Evolutionary conservation across 2,113 vertebrate genomes (phyloP), one percentile per base, ranked within the genome.

Genomic region (Dascyllus trimaculatus): DNA sequence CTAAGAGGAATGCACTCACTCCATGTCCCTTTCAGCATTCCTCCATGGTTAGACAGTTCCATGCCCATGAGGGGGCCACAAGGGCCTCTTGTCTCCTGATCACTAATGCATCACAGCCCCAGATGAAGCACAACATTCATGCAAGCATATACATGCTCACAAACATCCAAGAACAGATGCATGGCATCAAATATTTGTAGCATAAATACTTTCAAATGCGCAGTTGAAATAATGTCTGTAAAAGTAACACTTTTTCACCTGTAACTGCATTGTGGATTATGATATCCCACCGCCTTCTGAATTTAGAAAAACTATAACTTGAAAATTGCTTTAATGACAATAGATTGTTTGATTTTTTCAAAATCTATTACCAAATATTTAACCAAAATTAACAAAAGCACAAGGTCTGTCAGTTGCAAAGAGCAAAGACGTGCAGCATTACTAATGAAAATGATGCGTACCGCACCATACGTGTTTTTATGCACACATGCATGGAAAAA

Each of bases 51-150:
- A 89, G 88, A 83, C 79, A 85, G 85, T 80, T 84, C 73, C 67
- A 14, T 91, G 88, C 75, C 83, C 86, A 68, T 74, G 83, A 88
- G 86, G 87, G 84, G 89, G 84, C 87, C 72, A 87, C 78, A 71
- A 80, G 85, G 88, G 88, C 88, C 85, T 89, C 92, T 81, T 76
- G 83, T 87, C 86, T 91, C 84, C 87, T 75, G 75, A 68, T 56
- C 82, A 71, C 82, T 92, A 92, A 91, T 92, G 88, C 78, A 82
- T 89, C 78, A 82, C 87, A 93, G 88, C 78, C 87, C 82, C 54
- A 54, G 78, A 87, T 80, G 81, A 78, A 82, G 71, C 53, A 72
- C 70, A 85, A 82, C 80, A 81, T 71, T 71, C 89, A 80, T 45
- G 52, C 67, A 24, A 79, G 72, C 48, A 61, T 75, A 80, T 62